Base-by-base conservation (phyloP, 2,888 invertebrate species). In the Candidula unifasciata region DNA sequence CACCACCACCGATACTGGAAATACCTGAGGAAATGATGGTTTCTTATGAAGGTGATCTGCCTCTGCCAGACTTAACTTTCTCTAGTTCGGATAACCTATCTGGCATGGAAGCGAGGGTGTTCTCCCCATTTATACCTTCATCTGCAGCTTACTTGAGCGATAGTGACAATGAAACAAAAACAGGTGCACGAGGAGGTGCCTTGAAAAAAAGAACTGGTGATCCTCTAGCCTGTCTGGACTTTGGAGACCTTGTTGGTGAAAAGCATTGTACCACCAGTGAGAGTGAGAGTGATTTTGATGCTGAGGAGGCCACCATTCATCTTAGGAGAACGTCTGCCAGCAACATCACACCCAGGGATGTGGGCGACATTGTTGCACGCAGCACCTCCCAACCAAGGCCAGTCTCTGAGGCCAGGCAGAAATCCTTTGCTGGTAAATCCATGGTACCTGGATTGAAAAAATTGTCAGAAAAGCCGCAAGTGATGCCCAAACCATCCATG, bases 151-250 rank as follows among this genome's bases (percentile, higher is more conserved):
- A 66, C 24, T 77, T 76, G 35, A 76, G 82, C 37, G 82, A 82
- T 30, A 82, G 82, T 68, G 79, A 82, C 16, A 60, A 27, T 60
- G 82, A 74, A 8, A n/a, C 27, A 16, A 57, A n/a, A 64, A 27
- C 27, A n/a, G 13, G 60, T 18, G 24, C 10, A 10, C 30, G 24
- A 10, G 60, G 64, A 30, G 60, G 37, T 52, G 52, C 33, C 13
- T 27, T 18, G 8, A 74, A 33, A n/a, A 60, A 10, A 21, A 37
- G 84, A 16, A 91, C 90, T 80, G 78, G 89, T 13, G 92, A 92
- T 82, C 91, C 91, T 10, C 77, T 91, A 33, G 88, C 89, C 33
- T 88, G 88, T 30, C 85, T 92, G 54, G 91, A 91, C 85, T 88
- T 89, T 85, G 83, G 74, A 21, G 85, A 89, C 27, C 87, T 87